A percentile compares a stretch with the other conserved stretches of the same genome.
Conservation (phyloP, 2,888 invertebrate genomes). For the Seira ritae region DNA sequence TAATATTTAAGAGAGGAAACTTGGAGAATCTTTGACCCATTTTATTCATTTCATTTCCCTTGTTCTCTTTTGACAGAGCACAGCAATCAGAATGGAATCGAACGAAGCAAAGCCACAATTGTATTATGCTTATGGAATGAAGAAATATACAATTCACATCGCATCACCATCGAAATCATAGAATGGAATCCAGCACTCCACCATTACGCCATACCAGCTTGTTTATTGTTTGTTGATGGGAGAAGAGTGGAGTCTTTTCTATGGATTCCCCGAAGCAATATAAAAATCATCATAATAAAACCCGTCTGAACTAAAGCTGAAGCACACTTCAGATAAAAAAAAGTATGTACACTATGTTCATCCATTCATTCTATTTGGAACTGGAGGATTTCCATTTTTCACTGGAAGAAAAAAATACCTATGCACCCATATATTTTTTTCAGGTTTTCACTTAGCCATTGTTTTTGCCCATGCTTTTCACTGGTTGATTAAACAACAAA, state of each 20-base stretch:
- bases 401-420: background rate
- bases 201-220: background rate
- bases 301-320: background rate
- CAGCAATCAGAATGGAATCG: too few species aligned
- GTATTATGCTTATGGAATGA: too few species aligned
- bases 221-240: background rate
- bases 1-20: background rate
- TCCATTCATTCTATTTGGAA: background rate
- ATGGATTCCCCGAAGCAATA: constrained; percentile 11
- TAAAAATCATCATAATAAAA: background rate
- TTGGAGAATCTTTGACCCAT: constrained; percentile 35
- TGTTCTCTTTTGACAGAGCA: background rate
- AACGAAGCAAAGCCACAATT: too few species aligned
- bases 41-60: constrained; percentile 33
- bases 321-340: background rate
- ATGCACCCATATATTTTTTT: background rate
- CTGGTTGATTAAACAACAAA: constrained; percentile 19
- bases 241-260: constrained; percentile 5
- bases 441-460: background rate
- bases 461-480: background rate
- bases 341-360: background rate
- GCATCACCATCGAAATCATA: too few species aligned
- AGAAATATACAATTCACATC: too few species aligned
- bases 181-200: too few species aligned
- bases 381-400: background rate